A percentile compares a stretch with the other conserved stretches of the same genome.
These are phyloP conservation scores for Corydoras sp. DNA, from an alignment of 2,113 vertebrate genomes.

Conservation along the genomic window DNA sequence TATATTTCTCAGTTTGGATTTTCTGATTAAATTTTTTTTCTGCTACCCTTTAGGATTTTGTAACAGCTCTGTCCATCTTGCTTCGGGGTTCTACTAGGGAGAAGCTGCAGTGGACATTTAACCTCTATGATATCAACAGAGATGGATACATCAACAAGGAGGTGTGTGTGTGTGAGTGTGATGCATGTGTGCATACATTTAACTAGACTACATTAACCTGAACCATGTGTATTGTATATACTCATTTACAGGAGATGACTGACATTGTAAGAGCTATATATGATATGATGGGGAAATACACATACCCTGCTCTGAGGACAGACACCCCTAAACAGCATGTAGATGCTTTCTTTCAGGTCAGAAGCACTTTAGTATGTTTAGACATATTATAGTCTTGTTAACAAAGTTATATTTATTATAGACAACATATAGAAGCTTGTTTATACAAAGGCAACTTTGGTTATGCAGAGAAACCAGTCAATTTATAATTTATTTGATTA, in stretches of 20 bases:
- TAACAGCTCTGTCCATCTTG: constrained; percentile 85
- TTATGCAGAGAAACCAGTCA: neutral
- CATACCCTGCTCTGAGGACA: constrained; percentile 85
- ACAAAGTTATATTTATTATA: too few species aligned
- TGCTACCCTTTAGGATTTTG: constrained; percentile 80
- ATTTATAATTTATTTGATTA: too few species aligned
- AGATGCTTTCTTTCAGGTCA: constrained; percentile 93
- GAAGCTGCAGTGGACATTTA: constrained; percentile 95
- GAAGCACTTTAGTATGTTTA: neutral
- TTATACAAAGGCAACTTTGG: constrained; percentile 20
- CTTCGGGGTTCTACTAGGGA: constrained; percentile 86
- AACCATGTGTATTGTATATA: constrained; percentile 1
- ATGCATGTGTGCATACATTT: constrained; percentile 28
- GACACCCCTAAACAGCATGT: constrained; percentile 91
- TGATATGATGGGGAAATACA: constrained; percentile 98
- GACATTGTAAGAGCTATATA: constrained; percentile 96
- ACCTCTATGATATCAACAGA: constrained; percentile 95
- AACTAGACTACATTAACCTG: neutral
- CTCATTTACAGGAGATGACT: constrained; percentile 82
- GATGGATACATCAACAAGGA: constrained; percentile 96
- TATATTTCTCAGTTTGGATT: too few species aligned
- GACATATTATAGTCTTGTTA: neutral
- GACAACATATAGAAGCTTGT: too few species aligned
- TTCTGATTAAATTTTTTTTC: neutral
- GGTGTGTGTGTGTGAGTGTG: constrained; percentile 55